A percentile compares a stretch with the other conserved stretches of the same genome.
Evolutionary conservation across 2,888 invertebrate species (phyloP).

Genomic region (Phorcus lineatus): DNA sequence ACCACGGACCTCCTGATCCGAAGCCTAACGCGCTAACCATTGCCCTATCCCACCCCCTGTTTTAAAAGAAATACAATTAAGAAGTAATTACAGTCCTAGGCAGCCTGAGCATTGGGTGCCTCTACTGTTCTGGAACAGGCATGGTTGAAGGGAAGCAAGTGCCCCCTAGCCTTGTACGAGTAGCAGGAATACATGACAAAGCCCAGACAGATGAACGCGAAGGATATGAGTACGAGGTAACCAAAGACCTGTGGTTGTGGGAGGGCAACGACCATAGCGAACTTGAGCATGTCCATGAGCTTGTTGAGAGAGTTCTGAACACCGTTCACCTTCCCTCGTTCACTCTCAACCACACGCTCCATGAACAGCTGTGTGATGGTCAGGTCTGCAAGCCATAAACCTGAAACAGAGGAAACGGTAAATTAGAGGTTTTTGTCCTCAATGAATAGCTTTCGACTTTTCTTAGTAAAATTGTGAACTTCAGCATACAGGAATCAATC

Average conservation of each 20-base stretch:
- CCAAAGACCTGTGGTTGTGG: slow-evolving; percentile 77
- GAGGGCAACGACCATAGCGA: slow-evolving; percentile 76
- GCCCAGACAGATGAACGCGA: slow-evolving; percentile 66
- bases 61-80: too few species aligned
- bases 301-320: slow-evolving; percentile 78
- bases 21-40: too few species aligned
- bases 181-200: slow-evolving; percentile 67
- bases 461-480: too few species aligned
- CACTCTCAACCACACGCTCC: slow-evolving; percentile 76
- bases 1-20: too few species aligned
- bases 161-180: slow-evolving; percentile 56
- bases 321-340: slow-evolving; percentile 78
- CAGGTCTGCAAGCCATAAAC: slow-evolving; percentile 79
- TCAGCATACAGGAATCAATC: too few species aligned
- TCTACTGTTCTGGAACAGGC: not conserved
- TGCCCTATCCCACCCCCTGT: too few species aligned
- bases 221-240: slow-evolving; percentile 76
- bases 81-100: too few species aligned
- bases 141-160: slow-evolving; percentile 57
- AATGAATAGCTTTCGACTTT: too few species aligned
- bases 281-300: slow-evolving; percentile 77
- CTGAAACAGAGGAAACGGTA: slow-evolving; percentile 61
- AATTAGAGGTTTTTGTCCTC: not conserved
- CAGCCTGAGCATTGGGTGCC: not conserved
- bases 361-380: slow-evolving; percentile 78